phyloP scores from a whole-genome alignment of 2,797 vertebrate genomes.

The Neosilurus hyrtlii region DNA sequence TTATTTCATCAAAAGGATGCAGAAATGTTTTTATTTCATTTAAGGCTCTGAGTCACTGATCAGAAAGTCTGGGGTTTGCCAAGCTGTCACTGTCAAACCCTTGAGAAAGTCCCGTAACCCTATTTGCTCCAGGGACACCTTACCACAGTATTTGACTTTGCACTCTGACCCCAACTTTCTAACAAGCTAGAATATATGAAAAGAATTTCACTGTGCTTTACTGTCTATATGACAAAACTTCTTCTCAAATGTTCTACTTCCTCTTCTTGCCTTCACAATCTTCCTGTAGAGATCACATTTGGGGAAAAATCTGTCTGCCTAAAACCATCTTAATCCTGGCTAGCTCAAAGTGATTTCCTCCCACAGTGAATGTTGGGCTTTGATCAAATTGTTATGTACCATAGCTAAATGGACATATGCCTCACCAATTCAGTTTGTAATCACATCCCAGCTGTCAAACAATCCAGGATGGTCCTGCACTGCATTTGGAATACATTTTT shows the following conservation, averaged over 20 bases:
- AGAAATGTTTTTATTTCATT: neutral
- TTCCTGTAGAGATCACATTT: neutral
- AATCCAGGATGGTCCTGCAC: neutral
- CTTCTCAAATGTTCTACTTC: too few species aligned
- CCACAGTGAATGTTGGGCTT: neutral
- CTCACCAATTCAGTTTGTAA: neutral
- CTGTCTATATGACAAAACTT: too few species aligned
- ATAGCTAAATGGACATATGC: neutral
- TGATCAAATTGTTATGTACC: neutral
- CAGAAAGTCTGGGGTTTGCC: too few species aligned
- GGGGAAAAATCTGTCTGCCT: constrained; percentile 10
- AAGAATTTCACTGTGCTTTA: too few species aligned
- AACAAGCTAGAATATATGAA: too few species aligned
- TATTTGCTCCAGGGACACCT: too few species aligned
- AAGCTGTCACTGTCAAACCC: too few species aligned
- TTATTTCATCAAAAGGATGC: constrained; percentile 6
- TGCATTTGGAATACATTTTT: neutral
- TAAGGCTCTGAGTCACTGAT: too few species aligned
- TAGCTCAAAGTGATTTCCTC: constrained; percentile 7
- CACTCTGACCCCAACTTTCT: too few species aligned
- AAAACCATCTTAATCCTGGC: neutral
- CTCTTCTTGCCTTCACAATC: neutral
- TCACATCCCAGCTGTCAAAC: constrained; percentile 4
- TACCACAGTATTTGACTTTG: too few species aligned
- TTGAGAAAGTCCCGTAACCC: too few species aligned